Conservation (phyloP, 2,113 vertebrate genomes). For the Symphodus melops region DNA sequence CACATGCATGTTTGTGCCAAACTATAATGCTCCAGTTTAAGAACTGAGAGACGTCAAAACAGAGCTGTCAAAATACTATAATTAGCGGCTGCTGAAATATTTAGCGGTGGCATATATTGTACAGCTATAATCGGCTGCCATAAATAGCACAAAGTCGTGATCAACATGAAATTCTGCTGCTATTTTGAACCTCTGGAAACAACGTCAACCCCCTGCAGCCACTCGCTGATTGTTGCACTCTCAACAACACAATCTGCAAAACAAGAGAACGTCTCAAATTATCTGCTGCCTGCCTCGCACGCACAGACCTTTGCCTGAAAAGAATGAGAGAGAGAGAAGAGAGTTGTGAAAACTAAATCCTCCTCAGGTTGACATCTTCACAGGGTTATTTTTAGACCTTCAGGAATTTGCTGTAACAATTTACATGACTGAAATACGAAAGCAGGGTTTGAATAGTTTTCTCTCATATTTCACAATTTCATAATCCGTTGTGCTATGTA, state of each 20-base stretch:
- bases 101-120: conserved; percentile 58
- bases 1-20: conserved; percentile 59
- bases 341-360: conserved; percentile 36
- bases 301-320: conserved; percentile 57
- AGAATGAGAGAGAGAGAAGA: neutral
- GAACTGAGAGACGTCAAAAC: conserved; percentile 47
- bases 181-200: conserved; percentile 54
- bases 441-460: conserved; percentile 27
- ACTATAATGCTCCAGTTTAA: conserved; percentile 47
- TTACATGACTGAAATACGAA: conserved; percentile 66
- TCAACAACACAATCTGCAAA: conserved; percentile 50
- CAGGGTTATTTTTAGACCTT: conserved; percentile 64
- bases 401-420: conserved; percentile 57
- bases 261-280: conserved; percentile 57
- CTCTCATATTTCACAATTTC: conserved; percentile 1
- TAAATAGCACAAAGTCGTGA: conserved; percentile 65
- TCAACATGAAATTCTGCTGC: conserved; percentile 45
- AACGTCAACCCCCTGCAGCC: conserved; percentile 16
- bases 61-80: conserved; percentile 65
- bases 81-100: conserved; percentile 66
- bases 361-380: conserved; percentile 43
- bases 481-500: neutral
- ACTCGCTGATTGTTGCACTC: conserved; percentile 37
- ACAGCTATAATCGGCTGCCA: conserved; percentile 47
- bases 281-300: conserved; percentile 57